Evolutionary conservation across 1,140 invertebrate species (phyloP).

Genomic region (Zaprionus inermis): DNA sequence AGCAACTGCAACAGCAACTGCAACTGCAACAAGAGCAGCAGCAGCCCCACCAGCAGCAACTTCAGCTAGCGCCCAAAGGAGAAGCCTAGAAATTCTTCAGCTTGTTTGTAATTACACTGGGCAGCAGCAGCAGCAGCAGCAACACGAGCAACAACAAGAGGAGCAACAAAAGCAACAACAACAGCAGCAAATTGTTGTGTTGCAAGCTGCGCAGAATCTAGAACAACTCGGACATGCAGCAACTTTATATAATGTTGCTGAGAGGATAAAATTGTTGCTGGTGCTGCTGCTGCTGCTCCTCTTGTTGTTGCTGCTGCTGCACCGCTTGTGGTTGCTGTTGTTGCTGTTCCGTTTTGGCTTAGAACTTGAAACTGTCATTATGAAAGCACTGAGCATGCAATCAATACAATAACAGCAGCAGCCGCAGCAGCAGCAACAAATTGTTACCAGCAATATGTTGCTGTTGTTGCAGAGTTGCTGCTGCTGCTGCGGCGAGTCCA

Average conservation of each 20-base stretch:
- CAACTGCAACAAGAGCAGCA: slow-evolving; percentile 13
- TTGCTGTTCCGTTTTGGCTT: slow-evolving; percentile 70
- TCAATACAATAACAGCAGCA: slow-evolving; percentile 60
- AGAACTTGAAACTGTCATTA: slow-evolving; percentile 83
- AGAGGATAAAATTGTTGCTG: slow-evolving; percentile 46
- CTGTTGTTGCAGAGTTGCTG: slow-evolving; percentile 25
- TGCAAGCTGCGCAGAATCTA: slow-evolving; percentile 57
- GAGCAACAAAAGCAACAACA: slow-evolving; percentile 22
- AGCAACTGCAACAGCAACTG: slow-evolving; percentile 2
- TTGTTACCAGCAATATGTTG: slow-evolving; percentile 46
- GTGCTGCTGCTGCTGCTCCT: slow-evolving; percentile 21
- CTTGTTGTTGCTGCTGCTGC: slow-evolving; percentile 5
- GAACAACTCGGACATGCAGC: slow-evolving; percentile 79
- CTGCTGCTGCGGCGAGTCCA: slow-evolving; percentile 31
- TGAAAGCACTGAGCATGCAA: slow-evolving; percentile 78
- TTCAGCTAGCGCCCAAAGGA: slow-evolving; percentile 70
- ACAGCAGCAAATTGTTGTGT: slow-evolving; percentile 49
- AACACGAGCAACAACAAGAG: slow-evolving; percentile 39
- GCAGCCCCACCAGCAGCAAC: neutral
- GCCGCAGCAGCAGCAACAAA: slow-evolving; percentile 37
- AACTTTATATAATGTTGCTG: slow-evolving; percentile 69
- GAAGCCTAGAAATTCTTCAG: slow-evolving; percentile 70
- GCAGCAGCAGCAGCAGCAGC: slow-evolving; percentile 43
- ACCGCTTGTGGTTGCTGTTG: slow-evolving; percentile 4
- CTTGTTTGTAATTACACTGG: slow-evolving; percentile 74